Evolutionary conservation across 2,113 vertebrate species (phyloP), one percentile per base, ranked within the genome.

Genomic region (Saimiri boliviensis): DNA sequence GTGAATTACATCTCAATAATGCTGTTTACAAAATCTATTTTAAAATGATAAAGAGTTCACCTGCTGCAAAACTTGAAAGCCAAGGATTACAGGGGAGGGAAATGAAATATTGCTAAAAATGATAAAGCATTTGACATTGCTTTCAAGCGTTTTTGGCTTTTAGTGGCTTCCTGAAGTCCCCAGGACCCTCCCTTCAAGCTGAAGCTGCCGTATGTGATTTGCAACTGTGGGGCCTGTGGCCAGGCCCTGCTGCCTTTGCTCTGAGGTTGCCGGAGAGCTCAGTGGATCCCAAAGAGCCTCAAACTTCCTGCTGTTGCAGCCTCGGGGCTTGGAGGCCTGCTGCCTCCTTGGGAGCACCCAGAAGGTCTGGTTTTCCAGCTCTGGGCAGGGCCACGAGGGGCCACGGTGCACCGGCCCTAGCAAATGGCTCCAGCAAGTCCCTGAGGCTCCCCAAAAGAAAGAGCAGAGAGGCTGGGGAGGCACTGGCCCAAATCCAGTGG

Each of bases 341-440:
- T 68, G 32, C 66, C 66, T 68, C 16, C 6, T 14, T 35, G 32
- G 66, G 32, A 68, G 16, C 32, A 1, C 16, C 66, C 66, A n/a
- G 66, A 16, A 5, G 58, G 32, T 45, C 25, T 32, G 42, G 49
- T 32, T 25, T 30, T 60, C 74, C 0, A 3, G n/a, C 40, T 74
- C 73, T 3, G 12, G 35, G 40, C 21, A 16, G n/a, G 25, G 76
- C 49, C 8, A 1, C 2, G 1, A 54, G 20, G 37, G 71, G 45
- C 35, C n/a, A 3, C 6, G 0, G 17, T 6, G 19, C 20, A 21
- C 20, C 14, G 12, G 19, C 25, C 35, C 30, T 10, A 0, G 49
- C 6, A 27, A 13, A 16, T 10, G n/a, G 76, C 58, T 20, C 5
- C 60, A 16, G 76, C 21, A 40, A 7, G 12, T 37, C 9, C 63